Conservation (phyloP, 2,888 invertebrate genomes). For the Nomada ruficornis region DNA sequence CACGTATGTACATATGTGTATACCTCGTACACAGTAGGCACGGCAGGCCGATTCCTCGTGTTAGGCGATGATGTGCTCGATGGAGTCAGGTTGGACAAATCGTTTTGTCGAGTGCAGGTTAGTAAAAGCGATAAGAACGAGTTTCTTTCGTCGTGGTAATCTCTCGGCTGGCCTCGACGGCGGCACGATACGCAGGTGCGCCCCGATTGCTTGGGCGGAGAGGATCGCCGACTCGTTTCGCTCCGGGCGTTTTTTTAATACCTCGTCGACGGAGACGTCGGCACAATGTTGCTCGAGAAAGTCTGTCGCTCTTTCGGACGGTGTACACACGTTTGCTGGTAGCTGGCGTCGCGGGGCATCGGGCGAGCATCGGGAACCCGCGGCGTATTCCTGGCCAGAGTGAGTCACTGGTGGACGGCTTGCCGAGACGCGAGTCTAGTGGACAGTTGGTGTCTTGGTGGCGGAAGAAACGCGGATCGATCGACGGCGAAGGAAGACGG, state of each 20-base stretch:
- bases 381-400: too few species aligned
- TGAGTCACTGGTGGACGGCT: neutral
- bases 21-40: neutral
- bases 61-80: neutral
- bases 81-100: neutral
- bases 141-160: constrained; percentile 1
- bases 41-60: neutral
- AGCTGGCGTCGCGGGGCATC: too few species aligned
- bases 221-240: neutral
- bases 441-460: neutral
- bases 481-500: neutral
- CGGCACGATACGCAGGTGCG: neutral
- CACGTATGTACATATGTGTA: too few species aligned
- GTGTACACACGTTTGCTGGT: too few species aligned
- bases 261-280: too few species aligned
- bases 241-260: neutral
- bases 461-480: neutral
- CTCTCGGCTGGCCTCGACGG: constrained; percentile 8
- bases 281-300: too few species aligned
- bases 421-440: neutral
- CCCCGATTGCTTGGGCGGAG: neutral
- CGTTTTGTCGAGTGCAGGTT: constrained; percentile 13
- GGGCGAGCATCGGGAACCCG: too few species aligned
- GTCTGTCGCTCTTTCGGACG: too few species aligned
- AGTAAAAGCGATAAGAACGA: constrained; percentile 8